These are phyloP conservation scores for Dryas iulia DNA, from an alignment of 1,140 invertebrate genomes.

Conservation along the genomic window DNA sequence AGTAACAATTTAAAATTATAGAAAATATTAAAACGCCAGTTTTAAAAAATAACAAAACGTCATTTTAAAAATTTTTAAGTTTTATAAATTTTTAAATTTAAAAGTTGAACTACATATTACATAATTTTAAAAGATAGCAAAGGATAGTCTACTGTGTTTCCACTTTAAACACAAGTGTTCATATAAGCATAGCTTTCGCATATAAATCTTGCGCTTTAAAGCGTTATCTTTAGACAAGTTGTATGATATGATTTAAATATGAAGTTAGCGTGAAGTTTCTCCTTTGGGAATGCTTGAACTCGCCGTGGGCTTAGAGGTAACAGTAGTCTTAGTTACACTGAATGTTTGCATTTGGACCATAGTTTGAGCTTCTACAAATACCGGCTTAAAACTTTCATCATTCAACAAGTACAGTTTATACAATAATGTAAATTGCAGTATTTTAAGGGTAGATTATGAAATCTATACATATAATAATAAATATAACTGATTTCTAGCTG, in stretches of 20 bases:
- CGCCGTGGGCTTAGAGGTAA: constrained; percentile 22
- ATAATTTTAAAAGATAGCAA: neutral
- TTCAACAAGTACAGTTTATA: neutral
- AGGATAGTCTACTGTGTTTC: neutral
- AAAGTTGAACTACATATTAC: too few relatives aligned
- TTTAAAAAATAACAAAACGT: too few relatives aligned
- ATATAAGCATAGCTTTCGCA: constrained; percentile 6
- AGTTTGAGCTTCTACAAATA: neutral
- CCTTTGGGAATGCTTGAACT: constrained; percentile 20
- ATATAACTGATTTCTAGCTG: too few relatives aligned
- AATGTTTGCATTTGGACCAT: neutral
- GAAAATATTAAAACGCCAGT: too few relatives aligned
- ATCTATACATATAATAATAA: too few relatives aligned
- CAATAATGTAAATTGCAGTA: neutral
- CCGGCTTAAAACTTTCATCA: neutral
- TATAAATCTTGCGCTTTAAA: constrained; percentile 23
- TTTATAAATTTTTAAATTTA: too few relatives aligned
- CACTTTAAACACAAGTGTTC: neutral
- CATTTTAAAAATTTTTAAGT: too few relatives aligned
- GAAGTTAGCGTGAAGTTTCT: constrained; percentile 25
- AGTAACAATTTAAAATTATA: too few relatives aligned
- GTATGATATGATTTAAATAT: constrained; percentile 32
- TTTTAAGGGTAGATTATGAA: neutral
- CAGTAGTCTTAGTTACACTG: constrained; percentile 19
- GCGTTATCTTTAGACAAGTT: constrained; percentile 25